Conservation (phyloP, 2,113 vertebrate genomes). For the Vicugna pacos region DNA sequence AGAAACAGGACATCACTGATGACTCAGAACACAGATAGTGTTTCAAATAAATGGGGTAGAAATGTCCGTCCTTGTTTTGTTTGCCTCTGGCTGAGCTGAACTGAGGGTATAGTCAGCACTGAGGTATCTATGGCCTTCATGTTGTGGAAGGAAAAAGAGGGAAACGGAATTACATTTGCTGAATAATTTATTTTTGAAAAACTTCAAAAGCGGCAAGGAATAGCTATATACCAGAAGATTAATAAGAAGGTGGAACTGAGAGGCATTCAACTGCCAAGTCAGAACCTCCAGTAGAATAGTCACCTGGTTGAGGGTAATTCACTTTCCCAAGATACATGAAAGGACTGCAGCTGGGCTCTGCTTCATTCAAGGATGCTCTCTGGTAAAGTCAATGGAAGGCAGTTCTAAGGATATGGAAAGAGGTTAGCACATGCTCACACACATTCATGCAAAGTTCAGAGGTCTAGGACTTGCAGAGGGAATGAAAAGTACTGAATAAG, state of each 20-base stretch:
- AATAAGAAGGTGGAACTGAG: background rate
- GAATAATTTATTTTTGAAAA: conserved; percentile 23
- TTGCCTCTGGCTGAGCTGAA: background rate
- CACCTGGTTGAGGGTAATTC: background rate
- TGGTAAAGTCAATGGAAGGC: background rate
- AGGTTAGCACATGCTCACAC: background rate
- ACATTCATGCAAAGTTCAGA: background rate
- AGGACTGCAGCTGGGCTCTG: background rate
- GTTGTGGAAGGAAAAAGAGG: background rate
- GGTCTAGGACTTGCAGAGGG: background rate
- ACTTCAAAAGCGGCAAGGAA: background rate
- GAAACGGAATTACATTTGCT: background rate
- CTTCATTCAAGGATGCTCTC: background rate
- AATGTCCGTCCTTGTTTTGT: conserved; percentile 37
- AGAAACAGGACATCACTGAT: conserved; percentile 67
- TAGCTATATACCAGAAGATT: background rate
- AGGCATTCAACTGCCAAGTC: background rate
- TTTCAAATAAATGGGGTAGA: conserved; percentile 58
- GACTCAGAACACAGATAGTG: conserved; percentile 60
- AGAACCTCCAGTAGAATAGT: background rate
- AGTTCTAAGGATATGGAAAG: background rate
- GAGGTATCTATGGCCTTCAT: background rate
- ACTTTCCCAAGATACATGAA: background rate
- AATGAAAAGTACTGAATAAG: background rate
- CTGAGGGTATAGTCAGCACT: background rate